These are phyloP conservation scores for Drosophila infuscata DNA, from an alignment of 2,888 invertebrate genomes.

Conservation along the genomic window DNA sequence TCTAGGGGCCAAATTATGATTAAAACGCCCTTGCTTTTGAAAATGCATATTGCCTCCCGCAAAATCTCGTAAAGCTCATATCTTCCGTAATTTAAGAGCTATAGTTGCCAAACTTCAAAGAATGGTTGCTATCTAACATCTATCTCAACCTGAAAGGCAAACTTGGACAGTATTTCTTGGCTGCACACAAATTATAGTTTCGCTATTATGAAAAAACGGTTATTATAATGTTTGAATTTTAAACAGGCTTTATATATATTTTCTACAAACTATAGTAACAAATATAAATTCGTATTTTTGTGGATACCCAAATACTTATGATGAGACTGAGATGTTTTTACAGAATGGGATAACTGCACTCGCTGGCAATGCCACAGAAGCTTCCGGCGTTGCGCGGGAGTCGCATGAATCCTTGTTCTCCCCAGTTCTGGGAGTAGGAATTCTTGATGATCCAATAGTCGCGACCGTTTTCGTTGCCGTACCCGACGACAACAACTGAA, in stretches of 20 bases:
- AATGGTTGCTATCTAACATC: no score
- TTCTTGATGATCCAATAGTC: constrained; percentile 84
- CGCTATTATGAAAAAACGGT: no score
- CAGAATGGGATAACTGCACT: constrained; percentile 84
- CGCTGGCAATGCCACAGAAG: constrained; percentile 84
- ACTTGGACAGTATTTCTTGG: no score
- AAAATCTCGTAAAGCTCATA: no score
- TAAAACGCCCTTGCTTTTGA: no score
- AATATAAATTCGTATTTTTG: constrained; percentile 41
- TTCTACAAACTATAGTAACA: constrained; percentile 51
- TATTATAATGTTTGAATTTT: neutral
- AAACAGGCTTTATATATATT: constrained; percentile 7
- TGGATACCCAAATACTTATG: constrained; percentile 23
- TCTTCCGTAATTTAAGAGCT: no score
- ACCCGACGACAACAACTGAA: constrained; percentile 83
- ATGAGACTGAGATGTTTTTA: constrained; percentile 21
- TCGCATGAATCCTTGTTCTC: constrained; percentile 83
- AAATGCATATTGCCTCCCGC: no score
- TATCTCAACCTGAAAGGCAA: no score
- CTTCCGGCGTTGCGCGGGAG: constrained; percentile 79
- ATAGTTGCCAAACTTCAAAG: no score
- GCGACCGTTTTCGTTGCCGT: constrained; percentile 81
- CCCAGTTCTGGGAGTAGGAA: constrained; percentile 84
- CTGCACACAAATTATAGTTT: no score
- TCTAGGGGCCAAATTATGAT: no score